Base-by-base conservation (phyloP, 2,888 invertebrate species). In the Escarpia spicata region DNA sequence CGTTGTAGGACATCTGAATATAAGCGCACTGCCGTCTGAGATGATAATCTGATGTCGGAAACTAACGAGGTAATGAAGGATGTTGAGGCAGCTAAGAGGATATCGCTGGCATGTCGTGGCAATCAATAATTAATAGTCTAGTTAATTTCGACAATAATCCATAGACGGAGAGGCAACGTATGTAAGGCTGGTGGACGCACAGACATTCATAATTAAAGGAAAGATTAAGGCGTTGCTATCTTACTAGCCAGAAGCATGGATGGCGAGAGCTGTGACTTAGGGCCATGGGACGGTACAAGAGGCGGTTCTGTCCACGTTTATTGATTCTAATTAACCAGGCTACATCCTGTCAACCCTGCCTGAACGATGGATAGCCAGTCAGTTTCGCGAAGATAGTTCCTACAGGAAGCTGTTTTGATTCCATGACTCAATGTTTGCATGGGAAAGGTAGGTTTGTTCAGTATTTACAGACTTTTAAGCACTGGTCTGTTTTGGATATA, bases 261-360 rank as follows among this genome's bases (percentile, higher is more conserved):
- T n/a, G 75, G 19, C 26, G 6, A 26, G 75, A 26, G 6, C 19
- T 6, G 26, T n/a, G 75, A 26, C 75, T 75, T 75, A 75, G 75
- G n/a, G 19, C 75, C 4, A 75, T 26, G 6, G 75, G 75, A 75
- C 75, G 3, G 75, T 26, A 26, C 26, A 75, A n/a, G 75, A 75
- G 75, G 75, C 75, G 75, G 19, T 75, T 75, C 75, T 75, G 75
- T 75, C 75, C 75, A 75, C 75, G 26, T 19, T 26, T 75, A 75
- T 75, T 75, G 75, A 75, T 75, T 75, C 26, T 75, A 75, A 75
- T 75, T 75, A 75, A 75, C 75, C 75, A 75, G n/a, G 75, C 75
- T 26, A 75, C 19, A 26, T 19, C 75, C n/a, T 75, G 75, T 75
- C 75, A 75, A 75, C 75, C 26, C 26, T 15, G 75, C n/a, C 75